Evolutionary conservation across 1,140 invertebrate genomes (phyloP).

Genomic region (Tyrophagus putrescentiae): DNA sequence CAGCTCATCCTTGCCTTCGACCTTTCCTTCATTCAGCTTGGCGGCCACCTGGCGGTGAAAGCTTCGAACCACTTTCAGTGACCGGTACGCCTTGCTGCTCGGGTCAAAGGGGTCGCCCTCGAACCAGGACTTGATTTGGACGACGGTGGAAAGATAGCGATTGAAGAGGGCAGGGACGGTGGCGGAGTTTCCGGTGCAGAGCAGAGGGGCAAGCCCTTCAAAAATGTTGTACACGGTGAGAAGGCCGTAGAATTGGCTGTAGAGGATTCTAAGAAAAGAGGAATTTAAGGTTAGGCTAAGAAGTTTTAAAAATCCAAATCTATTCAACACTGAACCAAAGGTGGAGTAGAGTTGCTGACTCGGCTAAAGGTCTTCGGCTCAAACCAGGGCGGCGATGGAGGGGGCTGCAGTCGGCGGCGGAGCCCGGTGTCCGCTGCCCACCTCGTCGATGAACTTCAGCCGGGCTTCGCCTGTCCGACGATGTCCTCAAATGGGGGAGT

Average conservation of each 20-base stretch:
- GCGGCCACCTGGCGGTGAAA: conserved; percentile 35
- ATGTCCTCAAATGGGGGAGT: too few relatives aligned
- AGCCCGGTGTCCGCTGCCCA: too few relatives aligned
- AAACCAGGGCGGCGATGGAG: too few relatives aligned
- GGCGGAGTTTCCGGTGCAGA: conserved; percentile 38
- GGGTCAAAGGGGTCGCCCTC: conserved; percentile 41
- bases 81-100: conserved; percentile 34
- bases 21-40: conserved; percentile 34
- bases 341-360: too few relatives aligned
- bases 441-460: too few relatives aligned
- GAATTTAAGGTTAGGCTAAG: too few relatives aligned
- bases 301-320: too few relatives aligned
- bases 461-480: too few relatives aligned
- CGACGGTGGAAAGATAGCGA: conserved; percentile 54
- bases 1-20: conserved; percentile 21
- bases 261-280: too few relatives aligned
- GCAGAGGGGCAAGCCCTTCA: conserved; percentile 27
- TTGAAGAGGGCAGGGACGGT: conserved; percentile 46
- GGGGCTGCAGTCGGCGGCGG: too few relatives aligned
- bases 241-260: not conserved
- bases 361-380: too few relatives aligned
- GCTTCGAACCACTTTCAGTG: conserved; percentile 35
- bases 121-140: conserved; percentile 61
- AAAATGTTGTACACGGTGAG: not conserved
- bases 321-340: too few relatives aligned